Evolutionary conservation across 1,140 invertebrate genomes (phyloP).

Genomic region (Tetraneura akinire): DNA sequence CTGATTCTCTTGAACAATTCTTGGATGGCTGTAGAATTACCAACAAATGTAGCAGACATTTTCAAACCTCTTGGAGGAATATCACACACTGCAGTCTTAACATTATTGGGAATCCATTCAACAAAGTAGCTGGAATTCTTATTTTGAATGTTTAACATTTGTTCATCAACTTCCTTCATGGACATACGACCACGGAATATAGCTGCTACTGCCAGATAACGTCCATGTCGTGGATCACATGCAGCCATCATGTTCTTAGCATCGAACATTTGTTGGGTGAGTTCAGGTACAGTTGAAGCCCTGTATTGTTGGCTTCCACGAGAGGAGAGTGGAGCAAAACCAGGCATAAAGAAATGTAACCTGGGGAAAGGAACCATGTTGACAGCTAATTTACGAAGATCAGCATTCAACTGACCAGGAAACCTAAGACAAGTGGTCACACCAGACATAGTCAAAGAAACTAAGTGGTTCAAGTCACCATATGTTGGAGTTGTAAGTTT

Average conservation of each 20-base stretch:
- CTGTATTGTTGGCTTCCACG: slow-evolving; percentile 82
- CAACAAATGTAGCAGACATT: slow-evolving; percentile 90
- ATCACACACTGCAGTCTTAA: slow-evolving; percentile 88
- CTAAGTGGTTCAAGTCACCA: slow-evolving; percentile 81
- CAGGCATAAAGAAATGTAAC: slow-evolving; percentile 96
- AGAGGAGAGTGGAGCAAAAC: slow-evolving; percentile 91
- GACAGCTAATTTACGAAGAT: slow-evolving; percentile 91
- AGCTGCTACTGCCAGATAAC: slow-evolving; percentile 91
- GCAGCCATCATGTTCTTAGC: slow-evolving; percentile 95
- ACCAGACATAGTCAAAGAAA: slow-evolving; percentile 83
- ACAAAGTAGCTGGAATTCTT: slow-evolving; percentile 92
- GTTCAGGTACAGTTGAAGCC: slow-evolving; percentile 82
- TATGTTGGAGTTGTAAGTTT: slow-evolving; percentile 87
- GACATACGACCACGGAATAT: slow-evolving; percentile 95
- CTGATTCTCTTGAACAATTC: slow-evolving; percentile 85
- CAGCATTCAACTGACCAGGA: slow-evolving; percentile 84
- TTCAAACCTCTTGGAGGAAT: slow-evolving; percentile 88
- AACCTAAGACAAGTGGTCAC: slow-evolving; percentile 84
- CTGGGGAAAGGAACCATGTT: slow-evolving; percentile 98
- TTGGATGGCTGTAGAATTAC: slow-evolving; percentile 88
- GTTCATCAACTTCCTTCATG: slow-evolving; percentile 92
- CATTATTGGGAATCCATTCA: slow-evolving; percentile 92
- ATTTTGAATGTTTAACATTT: slow-evolving; percentile 88
- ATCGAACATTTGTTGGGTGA: slow-evolving; percentile 90
- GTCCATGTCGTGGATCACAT: slow-evolving; percentile 89